Evolutionary conservation across 1,140 invertebrate genomes (phyloP), one percentile per base, ranked within the genome.

Genomic region (Saccostrea echinata): DNA sequence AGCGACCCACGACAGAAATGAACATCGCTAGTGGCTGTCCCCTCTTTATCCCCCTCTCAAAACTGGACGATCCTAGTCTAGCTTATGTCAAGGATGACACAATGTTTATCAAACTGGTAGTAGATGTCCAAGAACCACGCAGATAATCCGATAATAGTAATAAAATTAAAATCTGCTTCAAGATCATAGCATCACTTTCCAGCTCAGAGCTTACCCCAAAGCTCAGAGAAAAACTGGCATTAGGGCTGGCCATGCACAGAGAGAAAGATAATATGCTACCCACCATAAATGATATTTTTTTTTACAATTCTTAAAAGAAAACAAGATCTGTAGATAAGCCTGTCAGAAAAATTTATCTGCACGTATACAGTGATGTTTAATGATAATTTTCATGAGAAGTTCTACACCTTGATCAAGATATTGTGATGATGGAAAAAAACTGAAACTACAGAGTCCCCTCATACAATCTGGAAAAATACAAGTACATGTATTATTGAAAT

Each of bases 21-120:
- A 95, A 95, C 89, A 94, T 94, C n/a, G 94, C 94, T 1, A 93
- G 90, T 86, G 95, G 95, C 0, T 95, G 94, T 86, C 95, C 94
- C 0, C 88, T 93, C 24, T 95, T 95, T 90, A 90, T 94, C 30
- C 89, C 92, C 0, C 88, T 93, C 2, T 76, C 91, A n/a, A 89
- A 90, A 30, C 71, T 95, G n/a, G 88, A 93, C 53, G 91, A 91
- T 55, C 82, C 91, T 55, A 90, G 88, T 35, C 86, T 89, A 83
- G 91, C 90, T 12, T 95, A 93, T 86, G 88, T 95, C 13, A 93
- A 93, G 87, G 93, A 95, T 86, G 93, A 95, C 86, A 92, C 92
- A 0, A 91, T 94, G 85, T 95, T 93, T 87, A 89, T 95, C 8
- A 94, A 94, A 61, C 21, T 84, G 43, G 30, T 61, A 8, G 83